Base-by-base conservation (phyloP, 1,140 invertebrate genomes). In the Pachypsylla venusta region DNA sequence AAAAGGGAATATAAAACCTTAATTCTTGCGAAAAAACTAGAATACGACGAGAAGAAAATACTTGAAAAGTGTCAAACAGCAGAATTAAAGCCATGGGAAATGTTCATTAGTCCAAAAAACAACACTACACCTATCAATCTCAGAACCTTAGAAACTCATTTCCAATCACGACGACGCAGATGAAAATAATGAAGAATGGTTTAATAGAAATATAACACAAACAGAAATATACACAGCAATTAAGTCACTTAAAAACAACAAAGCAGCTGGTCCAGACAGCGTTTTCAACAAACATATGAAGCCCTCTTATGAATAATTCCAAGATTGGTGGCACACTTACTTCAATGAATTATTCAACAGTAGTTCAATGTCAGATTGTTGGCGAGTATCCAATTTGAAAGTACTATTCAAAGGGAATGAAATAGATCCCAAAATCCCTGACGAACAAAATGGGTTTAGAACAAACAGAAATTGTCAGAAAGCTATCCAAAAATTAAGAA, bases 281-380 rank as follows among this genome's bases (percentile, higher is more conserved):
- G 12, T 57, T 2, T 57, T 57, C 26, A 28, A 57, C 22, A 14
- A 57, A 35, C 56, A 57, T 12, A 14, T 57, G 28, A 57, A 57
- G 28, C n/a, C 25, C 16, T 30, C 56, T 5, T 35, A 27, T 57
- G 25, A 26, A 30, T 28, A 27, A 27, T 35, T 57, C 16, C 25
- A 35, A 57, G 56, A 57, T 27, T 26, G 25, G 30, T 57, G 56
- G 56, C 14, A 19, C 25, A 57, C 20, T 27, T 20, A 28, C 12
- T 10, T 57, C 22, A 57, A 57, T 26, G 28, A 35, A 3, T 16
- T 26, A 4, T 20, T 57, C 12, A 12, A 57, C 14, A 35, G 2
- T 5, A 26, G 56, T n/a, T 7, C 7, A n/a, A 27, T 57, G 2
- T 20, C 56, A 27, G n/a, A 2, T 3, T 5, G 19, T 10, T 27